Percentiles rank a stretch among this genome's conserved stretches.
Evolutionary conservation across 2,888 invertebrate species (phyloP).

Genomic region (Panopea generosa): DNA sequence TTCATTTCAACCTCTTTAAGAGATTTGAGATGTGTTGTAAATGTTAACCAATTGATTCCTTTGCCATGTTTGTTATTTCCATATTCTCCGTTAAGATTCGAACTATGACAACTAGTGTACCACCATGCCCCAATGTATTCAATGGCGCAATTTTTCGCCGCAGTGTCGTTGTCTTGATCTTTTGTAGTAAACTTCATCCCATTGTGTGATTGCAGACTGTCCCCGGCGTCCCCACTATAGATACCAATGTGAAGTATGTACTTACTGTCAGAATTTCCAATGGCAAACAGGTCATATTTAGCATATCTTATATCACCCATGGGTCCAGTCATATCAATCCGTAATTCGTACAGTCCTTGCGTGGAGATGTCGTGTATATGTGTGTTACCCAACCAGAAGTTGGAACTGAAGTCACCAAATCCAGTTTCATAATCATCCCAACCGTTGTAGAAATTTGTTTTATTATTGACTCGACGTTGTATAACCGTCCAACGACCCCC

Average conservation of each 20-base stretch:
- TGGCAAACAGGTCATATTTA: conserved; percentile 16
- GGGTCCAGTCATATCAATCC: conserved; percentile 26
- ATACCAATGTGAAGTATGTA: conserved; percentile 18
- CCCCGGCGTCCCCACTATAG: conserved; percentile 31
- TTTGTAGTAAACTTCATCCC: conserved; percentile 27
- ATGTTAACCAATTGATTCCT: conserved; percentile 37
- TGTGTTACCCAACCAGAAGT: conserved; percentile 42
- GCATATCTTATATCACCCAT: conserved; percentile 13
- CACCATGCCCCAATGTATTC: conserved; percentile 43
- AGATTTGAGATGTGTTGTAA: conserved; percentile 5
- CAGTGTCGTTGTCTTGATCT: conserved; percentile 26
- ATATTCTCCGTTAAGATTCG: conserved; percentile 45
- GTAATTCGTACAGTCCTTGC: conserved; percentile 9
- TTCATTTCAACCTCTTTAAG: conserved; percentile 14
- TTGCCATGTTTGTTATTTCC: conserved; percentile 6
- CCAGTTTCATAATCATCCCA: conserved; percentile 36
- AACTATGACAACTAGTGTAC: conserved; percentile 26
- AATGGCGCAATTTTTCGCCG: conserved; percentile 18
- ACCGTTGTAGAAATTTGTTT: conserved; percentile 22
- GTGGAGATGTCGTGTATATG: conserved; percentile 11
- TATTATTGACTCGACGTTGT: conserved; percentile 30
- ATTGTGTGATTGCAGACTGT: conserved; percentile 12
- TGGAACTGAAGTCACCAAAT: conserved; percentile 32
- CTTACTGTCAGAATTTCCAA: neutral
- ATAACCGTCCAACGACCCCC: conserved; percentile 43